These are phyloP conservation scores for Drosophila leonis DNA, from an alignment of 2,888 invertebrate species.

Conservation along the genomic window DNA sequence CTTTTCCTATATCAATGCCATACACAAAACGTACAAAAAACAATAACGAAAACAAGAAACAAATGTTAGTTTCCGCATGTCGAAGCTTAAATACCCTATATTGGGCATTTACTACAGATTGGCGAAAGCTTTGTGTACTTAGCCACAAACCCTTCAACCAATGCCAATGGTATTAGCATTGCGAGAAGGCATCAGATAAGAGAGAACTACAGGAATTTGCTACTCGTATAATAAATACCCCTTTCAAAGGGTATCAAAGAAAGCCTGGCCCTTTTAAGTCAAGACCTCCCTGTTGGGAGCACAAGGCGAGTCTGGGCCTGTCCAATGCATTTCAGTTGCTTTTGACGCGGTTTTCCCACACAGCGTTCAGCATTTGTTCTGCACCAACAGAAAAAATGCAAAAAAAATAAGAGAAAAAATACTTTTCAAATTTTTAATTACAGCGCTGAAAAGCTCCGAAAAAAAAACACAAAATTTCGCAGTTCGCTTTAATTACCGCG, in stretches of 20 bases:
- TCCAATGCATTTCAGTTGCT: slow-evolving; percentile 76
- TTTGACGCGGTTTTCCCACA: slow-evolving; percentile 78
- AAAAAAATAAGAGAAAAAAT: slow-evolving; percentile 37
- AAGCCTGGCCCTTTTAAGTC: slow-evolving; percentile 18
- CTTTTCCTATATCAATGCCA: slow-evolving; percentile 70
- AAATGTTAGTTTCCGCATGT: background rate
- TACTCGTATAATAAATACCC: background rate
- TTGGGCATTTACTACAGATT: background rate
- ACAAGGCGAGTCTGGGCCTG: slow-evolving; percentile 34
- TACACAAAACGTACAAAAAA: slow-evolving; percentile 33
- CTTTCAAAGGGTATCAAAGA: slow-evolving; percentile 6
- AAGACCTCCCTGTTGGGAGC: slow-evolving; percentile 36
- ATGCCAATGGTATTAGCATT: background rate
- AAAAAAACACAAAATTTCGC: slow-evolving; percentile 59
- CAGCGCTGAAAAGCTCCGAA: slow-evolving; percentile 76
- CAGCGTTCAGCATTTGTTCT: slow-evolving; percentile 64
- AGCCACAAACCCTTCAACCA: background rate
- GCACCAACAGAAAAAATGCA: slow-evolving; percentile 27
- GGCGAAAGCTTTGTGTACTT: background rate
- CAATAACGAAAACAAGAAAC: background rate
- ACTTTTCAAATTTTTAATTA: slow-evolving; percentile 80
- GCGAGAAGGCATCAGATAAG: background rate
- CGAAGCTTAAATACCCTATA: slow-evolving; percentile 3
- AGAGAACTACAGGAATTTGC: background rate
- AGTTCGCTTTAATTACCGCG: slow-evolving; percentile 77